A percentile compares a stretch with the other conserved stretches of the same genome.
phyloP scores from a whole-genome alignment of 2,797 vertebrate genomes.

The Urocyon cinereoargenteus region DNA sequence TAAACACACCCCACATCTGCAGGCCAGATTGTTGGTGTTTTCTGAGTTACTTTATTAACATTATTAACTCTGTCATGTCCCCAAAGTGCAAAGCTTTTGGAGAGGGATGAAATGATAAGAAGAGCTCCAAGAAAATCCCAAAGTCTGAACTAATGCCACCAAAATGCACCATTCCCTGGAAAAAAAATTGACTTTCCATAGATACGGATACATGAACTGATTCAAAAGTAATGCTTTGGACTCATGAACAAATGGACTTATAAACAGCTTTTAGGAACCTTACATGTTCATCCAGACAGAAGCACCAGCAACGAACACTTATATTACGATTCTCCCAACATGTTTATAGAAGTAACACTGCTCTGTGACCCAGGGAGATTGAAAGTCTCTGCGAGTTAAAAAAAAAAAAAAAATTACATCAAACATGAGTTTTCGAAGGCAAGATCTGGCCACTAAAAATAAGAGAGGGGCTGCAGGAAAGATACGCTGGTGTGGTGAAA shows the following conservation, averaged over 20 bases:
- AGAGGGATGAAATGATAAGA: not conserved
- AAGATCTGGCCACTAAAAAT: not conserved
- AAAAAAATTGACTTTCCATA: constrained; percentile 1
- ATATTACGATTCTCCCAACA: not conserved
- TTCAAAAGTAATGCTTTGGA: not conserved
- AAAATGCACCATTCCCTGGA: not conserved
- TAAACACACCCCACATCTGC: constrained; percentile 64
- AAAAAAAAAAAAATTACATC: not conserved
- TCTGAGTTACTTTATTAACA: constrained; percentile 61
- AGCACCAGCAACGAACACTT: not conserved
- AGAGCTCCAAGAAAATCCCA: not conserved
- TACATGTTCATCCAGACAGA: not conserved
- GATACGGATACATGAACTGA: not conserved
- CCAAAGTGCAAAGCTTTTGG: constrained; percentile 12
- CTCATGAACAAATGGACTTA: not conserved
- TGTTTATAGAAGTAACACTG: not conserved
- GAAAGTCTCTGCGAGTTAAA: not conserved
- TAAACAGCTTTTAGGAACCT: not conserved
- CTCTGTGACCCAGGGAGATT: not conserved
- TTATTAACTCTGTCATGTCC: constrained; percentile 13
- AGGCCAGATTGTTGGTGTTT: constrained; percentile 60
- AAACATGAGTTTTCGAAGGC: not conserved
- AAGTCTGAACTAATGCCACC: not conserved
- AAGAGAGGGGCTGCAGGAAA: not conserved
- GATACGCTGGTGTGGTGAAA: not conserved